Evolutionary conservation across 2,797 vertebrate genomes (phyloP).

Genomic region (Hydrolagus colliei): DNA sequence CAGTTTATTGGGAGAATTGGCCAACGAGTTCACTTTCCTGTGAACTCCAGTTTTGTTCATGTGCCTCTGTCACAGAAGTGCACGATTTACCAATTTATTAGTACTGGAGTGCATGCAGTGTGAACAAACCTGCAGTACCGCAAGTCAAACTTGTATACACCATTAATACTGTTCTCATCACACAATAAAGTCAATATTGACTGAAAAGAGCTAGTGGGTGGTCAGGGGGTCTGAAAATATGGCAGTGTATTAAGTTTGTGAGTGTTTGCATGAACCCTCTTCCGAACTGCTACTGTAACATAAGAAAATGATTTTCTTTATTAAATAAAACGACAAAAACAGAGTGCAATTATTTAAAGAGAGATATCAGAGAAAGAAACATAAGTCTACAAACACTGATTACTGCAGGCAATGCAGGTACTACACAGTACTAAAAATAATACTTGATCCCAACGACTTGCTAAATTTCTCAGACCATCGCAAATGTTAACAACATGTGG

Average conservation of each 20-base stretch:
- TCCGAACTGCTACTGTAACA: no score
- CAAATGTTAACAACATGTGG: conserved; percentile 33
- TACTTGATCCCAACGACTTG: conserved; percentile 49
- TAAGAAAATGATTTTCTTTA: conserved; percentile 46
- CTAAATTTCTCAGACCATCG: conserved; percentile 46
- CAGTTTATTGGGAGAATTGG: neutral
- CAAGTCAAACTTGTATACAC: neutral
- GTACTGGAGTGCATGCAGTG: conserved; percentile 15
- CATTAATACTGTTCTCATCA: conserved; percentile 25
- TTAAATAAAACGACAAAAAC: conserved; percentile 41
- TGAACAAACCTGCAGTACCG: conserved; percentile 20
- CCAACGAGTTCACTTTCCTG: conserved; percentile 1
- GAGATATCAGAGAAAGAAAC: conserved; percentile 41
- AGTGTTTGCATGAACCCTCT: conserved; percentile 39
- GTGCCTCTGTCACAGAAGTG: neutral
- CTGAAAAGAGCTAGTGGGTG: neutral
- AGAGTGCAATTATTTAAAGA: conserved; percentile 54
- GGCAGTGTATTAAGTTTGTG: conserved; percentile 51
- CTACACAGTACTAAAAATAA: conserved; percentile 24
- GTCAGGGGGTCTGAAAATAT: neutral
- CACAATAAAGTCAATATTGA: neutral
- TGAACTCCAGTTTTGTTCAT: conserved; percentile 1
- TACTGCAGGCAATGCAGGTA: conserved; percentile 29
- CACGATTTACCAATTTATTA: neutral
- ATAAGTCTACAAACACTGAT: conserved; percentile 46